Conservation (phyloP, 2,888 invertebrate genomes). For the Campopleginae sp. region DNA sequence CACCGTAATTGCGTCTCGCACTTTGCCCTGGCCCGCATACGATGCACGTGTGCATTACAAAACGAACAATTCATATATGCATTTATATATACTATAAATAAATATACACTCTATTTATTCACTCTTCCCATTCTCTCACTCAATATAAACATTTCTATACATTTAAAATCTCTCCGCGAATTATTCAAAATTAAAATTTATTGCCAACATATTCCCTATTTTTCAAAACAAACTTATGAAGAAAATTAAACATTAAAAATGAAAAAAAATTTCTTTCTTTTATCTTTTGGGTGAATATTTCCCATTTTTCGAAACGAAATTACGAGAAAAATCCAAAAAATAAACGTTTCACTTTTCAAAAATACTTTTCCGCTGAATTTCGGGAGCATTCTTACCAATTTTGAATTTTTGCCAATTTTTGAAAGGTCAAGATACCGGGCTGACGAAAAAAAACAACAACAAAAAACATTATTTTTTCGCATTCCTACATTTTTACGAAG, state of each 20-base stretch:
- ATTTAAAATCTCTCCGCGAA: neutral
- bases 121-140: neutral
- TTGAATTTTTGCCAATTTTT: neutral
- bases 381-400: neutral
- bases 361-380: neutral
- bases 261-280: too few relatives aligned
- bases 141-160: neutral
- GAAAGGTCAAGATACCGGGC: neutral
- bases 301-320: neutral
- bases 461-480: neutral
- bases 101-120: constrained; percentile 19
- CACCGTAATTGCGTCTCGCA: constrained; percentile 82
- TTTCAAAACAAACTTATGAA: neutral
- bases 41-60: constrained; percentile 73
- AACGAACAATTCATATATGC: constrained; percentile 18
- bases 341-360: neutral
- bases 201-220: neutral
- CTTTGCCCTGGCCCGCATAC: constrained; percentile 78
- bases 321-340: neutral
- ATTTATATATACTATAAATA: constrained; percentile 33
- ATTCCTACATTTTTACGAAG: neutral
- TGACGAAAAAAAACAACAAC: neutral
- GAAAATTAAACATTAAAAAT: too few relatives aligned
- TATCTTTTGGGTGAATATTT: too few relatives aligned
- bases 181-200: neutral